These are phyloP conservation scores for Hestina assimilis DNA, from an alignment of 1,140 invertebrate genomes.

Conservation along the genomic window DNA sequence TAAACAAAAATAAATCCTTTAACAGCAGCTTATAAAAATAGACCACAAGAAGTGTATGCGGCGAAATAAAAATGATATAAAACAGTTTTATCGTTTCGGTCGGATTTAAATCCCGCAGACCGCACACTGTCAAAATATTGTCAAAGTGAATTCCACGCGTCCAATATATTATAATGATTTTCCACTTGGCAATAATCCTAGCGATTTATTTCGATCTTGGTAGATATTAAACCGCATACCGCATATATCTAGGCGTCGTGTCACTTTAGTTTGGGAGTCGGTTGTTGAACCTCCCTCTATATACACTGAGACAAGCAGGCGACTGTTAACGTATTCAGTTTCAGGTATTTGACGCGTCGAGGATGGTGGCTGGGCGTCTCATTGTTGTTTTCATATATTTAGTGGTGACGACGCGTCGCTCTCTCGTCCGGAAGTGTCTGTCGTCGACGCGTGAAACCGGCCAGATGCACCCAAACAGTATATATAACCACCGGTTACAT, in stretches of 20 bases:
- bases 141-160: constrained; percentile 74
- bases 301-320: constrained; percentile 30
- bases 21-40: constrained; percentile 43
- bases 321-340: constrained; percentile 32
- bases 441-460: constrained; percentile 31
- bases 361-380: constrained; percentile 46
- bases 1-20: constrained; percentile 60
- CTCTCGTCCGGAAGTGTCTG: constrained; percentile 54
- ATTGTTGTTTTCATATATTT: constrained; percentile 51
- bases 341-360: constrained; percentile 26
- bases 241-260: constrained; percentile 64
- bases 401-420: constrained; percentile 50
- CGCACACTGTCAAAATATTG: constrained; percentile 76
- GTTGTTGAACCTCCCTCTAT: constrained; percentile 71
- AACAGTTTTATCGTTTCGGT: constrained; percentile 35
- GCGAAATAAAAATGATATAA: constrained; percentile 52
- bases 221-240: constrained; percentile 72
- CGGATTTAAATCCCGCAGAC: constrained; percentile 59
- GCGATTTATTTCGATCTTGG: constrained; percentile 73
- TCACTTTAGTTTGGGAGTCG: constrained; percentile 48
- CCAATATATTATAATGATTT: constrained; percentile 75
- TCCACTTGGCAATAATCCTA: constrained; percentile 76
- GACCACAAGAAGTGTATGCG: constrained; percentile 22
- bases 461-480: constrained; percentile 20
- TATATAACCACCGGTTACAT: constrained; percentile 8